phyloP scores from a whole-genome alignment of 2,113 vertebrate genomes.

The Rhinopomastus cyanomelas region DNA sequence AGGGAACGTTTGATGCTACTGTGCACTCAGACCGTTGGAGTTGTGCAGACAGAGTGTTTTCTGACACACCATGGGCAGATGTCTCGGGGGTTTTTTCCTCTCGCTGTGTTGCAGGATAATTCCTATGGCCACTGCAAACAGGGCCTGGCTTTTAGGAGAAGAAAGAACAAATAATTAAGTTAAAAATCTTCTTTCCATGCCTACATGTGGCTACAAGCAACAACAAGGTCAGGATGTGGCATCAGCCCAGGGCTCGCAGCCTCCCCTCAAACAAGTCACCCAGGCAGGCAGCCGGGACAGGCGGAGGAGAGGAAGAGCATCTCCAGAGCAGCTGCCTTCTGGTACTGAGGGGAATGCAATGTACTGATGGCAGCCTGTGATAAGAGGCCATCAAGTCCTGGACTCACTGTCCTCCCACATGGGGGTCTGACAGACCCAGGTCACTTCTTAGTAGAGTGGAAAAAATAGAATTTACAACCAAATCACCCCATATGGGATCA shows the following conservation, averaged over 20 bases:
- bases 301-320: background rate
- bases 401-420: constrained; percentile 18
- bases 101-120: background rate
- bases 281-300: background rate
- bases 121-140: background rate
- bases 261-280: background rate
- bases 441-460: constrained; percentile 41
- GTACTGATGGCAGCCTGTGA: constrained; percentile 61
- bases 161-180: background rate
- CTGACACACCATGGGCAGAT: background rate
- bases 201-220: background rate
- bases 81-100: background rate
- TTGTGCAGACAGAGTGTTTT: background rate
- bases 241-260: background rate
- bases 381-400: constrained; percentile 54
- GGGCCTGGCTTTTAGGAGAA: background rate
- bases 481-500: background rate
- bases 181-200: background rate
- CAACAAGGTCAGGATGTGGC: background rate
- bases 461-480: constrained; percentile 37
- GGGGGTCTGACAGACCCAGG: constrained; percentile 57
- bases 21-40: background rate
- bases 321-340: constrained; percentile 58
- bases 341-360: constrained; percentile 48
- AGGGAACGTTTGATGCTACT: constrained; percentile 46